Evolutionary conservation across 2,113 vertebrate genomes (phyloP), one percentile per base, ranked within the genome.

Genomic region (Philantomba maxwellii): DNA sequence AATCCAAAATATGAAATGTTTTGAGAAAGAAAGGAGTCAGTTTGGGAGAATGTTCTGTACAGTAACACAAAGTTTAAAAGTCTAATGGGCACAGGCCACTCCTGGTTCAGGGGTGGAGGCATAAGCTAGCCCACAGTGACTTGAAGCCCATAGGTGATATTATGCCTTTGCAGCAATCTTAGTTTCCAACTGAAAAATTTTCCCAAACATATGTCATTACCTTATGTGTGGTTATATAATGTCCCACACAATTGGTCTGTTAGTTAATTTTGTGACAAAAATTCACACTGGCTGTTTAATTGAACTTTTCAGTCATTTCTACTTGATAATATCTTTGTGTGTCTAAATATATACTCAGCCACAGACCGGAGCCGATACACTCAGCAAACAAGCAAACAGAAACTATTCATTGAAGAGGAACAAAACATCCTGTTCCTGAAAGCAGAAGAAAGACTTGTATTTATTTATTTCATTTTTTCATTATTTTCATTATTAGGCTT

Each of bases 371-470:
- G 45, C 81, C 2, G 1, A 45, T 47, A n/a, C 28, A 77, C 36
- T 93, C 87, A 66, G 64, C 64, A 95, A 96, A 90, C 26, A 92
- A 93, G 83, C 62, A 73, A 91, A 97, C 62, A 94, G 83, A 97
- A 93, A 93, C 45, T 43, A 94, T 21, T 96, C 62, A 53, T 5
- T 88, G 77, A 95, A 93, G 60, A 92, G 60, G 81, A 97, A 83
- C 51, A 92, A 58, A 91, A 58, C 49, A 91, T 82, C 82, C 60
- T 93, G 39, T 80, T 95, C n/a, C 45, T 53, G 13, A 93, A 84
- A 81, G 81, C 9, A 33, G 5, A 60, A 73, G 55, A 85, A 53
- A 58, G 25, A 83, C 53, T 53, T 49, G 10, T 88, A 53, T 88
- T 58, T 92, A 83, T 92, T 91, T 80, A 75, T 86, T 94, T 91